phyloP scores from a whole-genome alignment of 2,113 vertebrate species.

The Chrysemys picta region DNA sequence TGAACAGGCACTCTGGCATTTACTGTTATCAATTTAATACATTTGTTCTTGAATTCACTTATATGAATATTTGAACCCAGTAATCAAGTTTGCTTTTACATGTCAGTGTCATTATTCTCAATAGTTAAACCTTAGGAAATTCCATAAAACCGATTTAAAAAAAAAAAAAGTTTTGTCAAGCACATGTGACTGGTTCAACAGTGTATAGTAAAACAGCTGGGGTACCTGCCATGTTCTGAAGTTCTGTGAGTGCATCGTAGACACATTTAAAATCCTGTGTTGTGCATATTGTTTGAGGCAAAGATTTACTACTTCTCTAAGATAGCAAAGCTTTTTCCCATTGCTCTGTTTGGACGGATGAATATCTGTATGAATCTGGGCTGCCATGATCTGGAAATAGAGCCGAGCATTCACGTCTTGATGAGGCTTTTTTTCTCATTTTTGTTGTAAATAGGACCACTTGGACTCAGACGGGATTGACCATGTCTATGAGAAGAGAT shows the following conservation, averaged over 20 bases:
- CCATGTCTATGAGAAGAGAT: background rate
- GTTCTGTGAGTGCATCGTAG: background rate
- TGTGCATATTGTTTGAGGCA: background rate
- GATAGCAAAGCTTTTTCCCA: rapidly evolving
- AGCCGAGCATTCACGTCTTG: background rate
- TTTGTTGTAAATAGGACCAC: background rate
- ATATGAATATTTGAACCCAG: background rate
- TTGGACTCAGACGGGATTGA: background rate
- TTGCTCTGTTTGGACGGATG: background rate
- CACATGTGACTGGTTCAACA: background rate
- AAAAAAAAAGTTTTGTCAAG: background rate
- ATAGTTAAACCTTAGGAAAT: background rate
- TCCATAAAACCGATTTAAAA: background rate
- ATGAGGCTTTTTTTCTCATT: background rate
- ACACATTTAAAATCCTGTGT: background rate
- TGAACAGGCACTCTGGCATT: background rate
- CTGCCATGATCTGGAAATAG: background rate
- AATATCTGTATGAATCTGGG: background rate
- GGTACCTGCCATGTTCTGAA: background rate
- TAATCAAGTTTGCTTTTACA: background rate
- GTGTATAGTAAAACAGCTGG: background rate
- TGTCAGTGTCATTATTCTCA: background rate
- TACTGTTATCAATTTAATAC: background rate
- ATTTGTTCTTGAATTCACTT: background rate
- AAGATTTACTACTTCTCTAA: background rate